Evolutionary conservation across 2,888 invertebrate species (phyloP), one percentile per base, ranked within the genome.

Genomic region (Eristalis intricaria): DNA sequence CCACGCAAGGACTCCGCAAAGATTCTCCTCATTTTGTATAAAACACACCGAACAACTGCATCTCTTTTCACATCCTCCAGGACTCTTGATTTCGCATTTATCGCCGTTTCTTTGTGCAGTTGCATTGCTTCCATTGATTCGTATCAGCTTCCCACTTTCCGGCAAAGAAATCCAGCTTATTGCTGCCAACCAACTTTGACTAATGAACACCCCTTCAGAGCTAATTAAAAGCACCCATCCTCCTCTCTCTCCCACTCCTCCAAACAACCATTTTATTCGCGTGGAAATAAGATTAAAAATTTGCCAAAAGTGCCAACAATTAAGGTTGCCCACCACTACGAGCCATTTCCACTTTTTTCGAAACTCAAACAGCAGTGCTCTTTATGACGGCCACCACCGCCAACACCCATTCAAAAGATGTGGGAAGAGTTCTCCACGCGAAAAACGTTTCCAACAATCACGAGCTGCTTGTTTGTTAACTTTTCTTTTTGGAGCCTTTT

Each of bases 341-440:
- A 60, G 43, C 60, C 32, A 11, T 63, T 69, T 69, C 23, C 64
- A 43, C 66, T 32, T 32, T 7, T 32, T 26, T n/a, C 15, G 11
- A 23, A 60, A 43, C 69, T 69, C 69, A 82, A 75, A 76, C 60
- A 75, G 75, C 81, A 76, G 43, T 76, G 13, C 58, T 65, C 76
- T 82, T 70, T 82, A 81, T 82, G 70, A 71, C 43, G 60, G 64
- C 70, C 75, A 56, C 19, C 50, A 50, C 19, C 50, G 5, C 50
- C 50, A 19, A 5, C 19, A 7, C 50, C 4, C 50, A 81, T 81
- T 75, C 75, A 75, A 11, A 75, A 58, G 64, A 22, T 35, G 74
- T 68, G 40, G 43, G 19, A 4, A n/a, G 64, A 69, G 35, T 64
- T 58, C 13, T 66, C 69, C 23, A 56, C 68, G 26, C 26, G 29